A percentile compares a stretch with the other conserved stretches of the same genome.
These are phyloP conservation scores for Bovichtus diacanthus DNA, from an alignment of 2,797 vertebrate species.

Conservation along the genomic window DNA sequence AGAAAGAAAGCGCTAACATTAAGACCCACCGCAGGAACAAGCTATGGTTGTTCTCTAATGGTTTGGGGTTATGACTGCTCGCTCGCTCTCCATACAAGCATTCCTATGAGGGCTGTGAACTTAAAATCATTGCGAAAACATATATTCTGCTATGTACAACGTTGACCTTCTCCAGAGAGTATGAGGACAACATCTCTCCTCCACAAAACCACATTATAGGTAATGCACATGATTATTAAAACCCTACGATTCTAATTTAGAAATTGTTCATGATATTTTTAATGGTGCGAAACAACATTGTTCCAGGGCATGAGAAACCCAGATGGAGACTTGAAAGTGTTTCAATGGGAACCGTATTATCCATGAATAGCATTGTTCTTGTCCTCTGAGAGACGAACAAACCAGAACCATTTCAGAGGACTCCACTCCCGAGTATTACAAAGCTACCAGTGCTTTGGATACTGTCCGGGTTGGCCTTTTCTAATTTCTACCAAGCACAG, in stretches of 20 bases:
- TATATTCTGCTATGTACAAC: background rate
- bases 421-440: slow-evolving; percentile 57
- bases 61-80: slow-evolving; percentile 24
- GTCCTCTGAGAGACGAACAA: slow-evolving; percentile 60
- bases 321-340: slow-evolving; percentile 72
- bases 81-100: slow-evolving; percentile 8
- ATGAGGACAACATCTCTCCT: background rate
- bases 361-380: slow-evolving; percentile 62
- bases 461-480: slow-evolving; percentile 54
- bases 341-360: too few relatives aligned
- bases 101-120: slow-evolving; percentile 13
- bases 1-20: slow-evolving; percentile 39
- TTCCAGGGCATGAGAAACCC: slow-evolving; percentile 48
- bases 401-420: slow-evolving; percentile 63
- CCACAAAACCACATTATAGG: background rate
- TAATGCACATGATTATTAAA: slow-evolving; percentile 1
- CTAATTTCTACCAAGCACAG: slow-evolving; percentile 50
- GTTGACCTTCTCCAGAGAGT: background rate
- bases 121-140: background rate
- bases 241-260: background rate
- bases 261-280: slow-evolving; percentile 25
- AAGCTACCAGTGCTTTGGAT: slow-evolving; percentile 57
- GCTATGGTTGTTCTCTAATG: slow-evolving; percentile 40
- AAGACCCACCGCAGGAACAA: slow-evolving; percentile 34
- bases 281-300: slow-evolving; percentile 22